Conservation (phyloP, 2,797 vertebrate genomes). For the Miichthys miiuy region DNA sequence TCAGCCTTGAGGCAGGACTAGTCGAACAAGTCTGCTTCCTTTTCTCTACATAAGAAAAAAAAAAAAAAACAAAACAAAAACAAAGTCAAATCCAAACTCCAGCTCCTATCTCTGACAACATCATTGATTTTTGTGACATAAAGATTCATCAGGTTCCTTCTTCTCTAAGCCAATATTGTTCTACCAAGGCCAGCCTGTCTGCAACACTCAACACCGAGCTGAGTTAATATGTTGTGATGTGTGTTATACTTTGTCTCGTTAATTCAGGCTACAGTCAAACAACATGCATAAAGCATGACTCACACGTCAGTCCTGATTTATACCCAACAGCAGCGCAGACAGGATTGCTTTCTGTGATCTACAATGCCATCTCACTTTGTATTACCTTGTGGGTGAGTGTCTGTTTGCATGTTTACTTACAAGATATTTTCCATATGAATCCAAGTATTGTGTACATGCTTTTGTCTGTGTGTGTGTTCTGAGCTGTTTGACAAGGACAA, state of each 20-base stretch:
- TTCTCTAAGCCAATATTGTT: slow-evolving; percentile 24
- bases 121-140: slow-evolving; percentile 52
- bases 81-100: slow-evolving; percentile 21
- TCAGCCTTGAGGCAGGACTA: slow-evolving; percentile 22
- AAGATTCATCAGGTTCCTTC: slow-evolving; percentile 36
- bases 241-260: slow-evolving; percentile 55
- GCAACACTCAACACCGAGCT: slow-evolving; percentile 27
- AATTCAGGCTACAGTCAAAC: slow-evolving; percentile 56
- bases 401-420: slow-evolving; percentile 32
- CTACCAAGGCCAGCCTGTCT: slow-evolving; percentile 36
- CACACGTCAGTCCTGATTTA: slow-evolving; percentile 58
- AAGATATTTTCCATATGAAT: slow-evolving; percentile 29
- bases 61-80: not conserved
- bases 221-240: slow-evolving; percentile 58
- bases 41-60: not conserved
- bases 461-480: slow-evolving; percentile 36
- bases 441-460: slow-evolving; percentile 7
- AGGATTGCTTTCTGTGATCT: slow-evolving; percentile 23
- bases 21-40: slow-evolving; percentile 9
- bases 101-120: slow-evolving; percentile 17
- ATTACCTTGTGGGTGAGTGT: not conserved
- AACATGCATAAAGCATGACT: slow-evolving; percentile 62
- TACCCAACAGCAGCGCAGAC: not conserved
- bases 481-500: slow-evolving; percentile 66
- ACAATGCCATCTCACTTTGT: slow-evolving; percentile 22